These are phyloP conservation scores for Drosophila grimshawi DNA, from an alignment of 1,140 invertebrate genomes.

Conservation along the genomic window DNA sequence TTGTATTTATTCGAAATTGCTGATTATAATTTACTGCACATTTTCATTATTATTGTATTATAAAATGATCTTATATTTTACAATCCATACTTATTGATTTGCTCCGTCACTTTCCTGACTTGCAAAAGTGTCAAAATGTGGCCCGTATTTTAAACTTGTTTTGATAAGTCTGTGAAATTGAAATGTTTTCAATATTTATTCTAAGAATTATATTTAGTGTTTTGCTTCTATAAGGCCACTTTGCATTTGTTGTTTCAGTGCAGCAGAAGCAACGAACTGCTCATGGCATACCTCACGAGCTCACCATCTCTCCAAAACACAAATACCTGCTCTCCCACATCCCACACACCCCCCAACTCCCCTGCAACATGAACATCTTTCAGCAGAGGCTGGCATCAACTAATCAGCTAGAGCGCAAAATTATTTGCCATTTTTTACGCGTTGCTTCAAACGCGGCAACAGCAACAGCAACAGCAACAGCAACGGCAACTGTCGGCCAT, in stretches of 20 bases:
- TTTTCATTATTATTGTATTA: too few relatives aligned
- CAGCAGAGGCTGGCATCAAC: conserved; percentile 60
- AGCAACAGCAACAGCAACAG: conserved; percentile 52
- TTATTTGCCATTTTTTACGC: conserved; percentile 83
- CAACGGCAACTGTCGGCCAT: conserved; percentile 51
- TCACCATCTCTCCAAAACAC: background rate
- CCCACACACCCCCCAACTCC: background rate
- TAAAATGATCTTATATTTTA: too few relatives aligned
- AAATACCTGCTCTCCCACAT: background rate
- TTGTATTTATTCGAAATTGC: too few relatives aligned
- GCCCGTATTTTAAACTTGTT: background rate
- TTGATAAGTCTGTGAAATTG: background rate
- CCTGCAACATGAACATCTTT: too few relatives aligned
- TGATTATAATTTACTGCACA: too few relatives aligned
- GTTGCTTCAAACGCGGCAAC: conserved; percentile 79
- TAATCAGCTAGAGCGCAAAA: conserved; percentile 80
- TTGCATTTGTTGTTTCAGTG: conserved; percentile 29
- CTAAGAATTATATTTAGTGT: background rate
- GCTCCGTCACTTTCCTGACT: too few relatives aligned
- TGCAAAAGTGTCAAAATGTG: background rate
- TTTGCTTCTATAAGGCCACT: conserved; percentile 16
- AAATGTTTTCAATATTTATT: conserved; percentile 2
- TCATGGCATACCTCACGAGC: background rate
- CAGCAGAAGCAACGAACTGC: conserved; percentile 4
- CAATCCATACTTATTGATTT: background rate